Evolutionary conservation across 2,113 vertebrate species (phyloP), one percentile per base, ranked within the genome.

Genomic region (Bostrychus sinensis): DNA sequence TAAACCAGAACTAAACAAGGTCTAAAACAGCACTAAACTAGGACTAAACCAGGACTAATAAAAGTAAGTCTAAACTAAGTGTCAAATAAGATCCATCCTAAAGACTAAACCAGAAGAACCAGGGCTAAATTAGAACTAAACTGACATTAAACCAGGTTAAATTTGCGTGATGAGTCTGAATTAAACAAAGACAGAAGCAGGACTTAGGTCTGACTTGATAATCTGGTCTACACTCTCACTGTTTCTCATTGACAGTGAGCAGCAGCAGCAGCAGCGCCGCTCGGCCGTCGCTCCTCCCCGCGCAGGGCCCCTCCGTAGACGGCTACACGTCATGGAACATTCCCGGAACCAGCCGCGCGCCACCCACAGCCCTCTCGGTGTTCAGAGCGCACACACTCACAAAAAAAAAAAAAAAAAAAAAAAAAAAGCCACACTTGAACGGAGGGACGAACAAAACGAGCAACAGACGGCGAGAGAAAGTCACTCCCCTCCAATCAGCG

Each of bases 281-380:
- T 57, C 69, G 80, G 56, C 13, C 2, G 80, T 88, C 83, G 64
- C 71, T 41, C 78, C 62, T 75, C 86, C 80, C 68, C 11, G 59
- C 56, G 0, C 14, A 20, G 76, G 85, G 81, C 86, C 88, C 88
- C 77, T 77, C 77, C 85, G 83, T 74, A 53, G 56, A 81, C 83
- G 76, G 83, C 85, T 79, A 75, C 83, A 82, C 86, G 88, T 88
- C 88, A 90, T 90, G 88, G 88, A 90, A 90, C 88, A 90, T 90
- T 90, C 88, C 88, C 88, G 88, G 88, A 90, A 90, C 88, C 81
- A 88, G 85, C 86, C 83, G 86, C 77, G 74, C 85, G 76, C 88
- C 85, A 80, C 85, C 88, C 88, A 89, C 84, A 80, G 56, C 53
- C 63, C 41, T 14, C 48, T 17, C 23, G 19, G 30, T 14, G 54